Conservation (phyloP, 2,888 invertebrate species). For the Hydraecia micacea region DNA sequence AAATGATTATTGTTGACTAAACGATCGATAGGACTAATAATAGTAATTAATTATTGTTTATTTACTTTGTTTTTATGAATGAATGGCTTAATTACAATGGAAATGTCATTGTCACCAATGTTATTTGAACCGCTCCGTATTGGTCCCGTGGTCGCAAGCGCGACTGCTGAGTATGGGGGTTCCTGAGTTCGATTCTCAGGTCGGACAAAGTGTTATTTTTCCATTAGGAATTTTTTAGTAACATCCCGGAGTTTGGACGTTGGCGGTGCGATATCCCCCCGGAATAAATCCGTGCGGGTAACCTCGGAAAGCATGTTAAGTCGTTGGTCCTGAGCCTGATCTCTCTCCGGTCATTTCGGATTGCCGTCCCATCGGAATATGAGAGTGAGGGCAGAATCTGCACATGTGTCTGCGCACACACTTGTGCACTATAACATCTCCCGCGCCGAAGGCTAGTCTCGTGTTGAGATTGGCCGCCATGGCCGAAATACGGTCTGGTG, state of each 20-base stretch:
- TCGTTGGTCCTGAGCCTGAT: too few relatives aligned
- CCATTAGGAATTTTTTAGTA: neutral
- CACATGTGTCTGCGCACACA: too few relatives aligned
- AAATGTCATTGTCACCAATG: conserved; percentile 2
- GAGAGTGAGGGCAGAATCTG: too few relatives aligned
- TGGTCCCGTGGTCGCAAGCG: neutral
- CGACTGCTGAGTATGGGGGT: neutral
- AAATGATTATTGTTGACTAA: conserved; percentile 30
- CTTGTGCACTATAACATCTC: too few relatives aligned
- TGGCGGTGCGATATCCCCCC: neutral
- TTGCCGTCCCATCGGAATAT: too few relatives aligned
- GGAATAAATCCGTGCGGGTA: too few relatives aligned
- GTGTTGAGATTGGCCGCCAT: too few relatives aligned
- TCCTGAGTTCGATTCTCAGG: neutral
- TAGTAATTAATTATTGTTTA: conserved; percentile 24
- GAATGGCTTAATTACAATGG: conserved; percentile 3
- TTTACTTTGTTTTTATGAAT: conserved; percentile 14
- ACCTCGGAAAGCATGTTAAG: too few relatives aligned
- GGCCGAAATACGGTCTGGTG: too few relatives aligned
- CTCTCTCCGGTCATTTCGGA: too few relatives aligned
- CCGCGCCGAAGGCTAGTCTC: too few relatives aligned
- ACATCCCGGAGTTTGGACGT: neutral
- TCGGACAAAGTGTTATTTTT: neutral
- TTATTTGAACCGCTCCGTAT: neutral
- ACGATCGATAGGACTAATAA: conserved; percentile 18